Evolutionary conservation across 2,888 invertebrate genomes (phyloP).

Genomic region (Vandiemenella viatica): DNA sequence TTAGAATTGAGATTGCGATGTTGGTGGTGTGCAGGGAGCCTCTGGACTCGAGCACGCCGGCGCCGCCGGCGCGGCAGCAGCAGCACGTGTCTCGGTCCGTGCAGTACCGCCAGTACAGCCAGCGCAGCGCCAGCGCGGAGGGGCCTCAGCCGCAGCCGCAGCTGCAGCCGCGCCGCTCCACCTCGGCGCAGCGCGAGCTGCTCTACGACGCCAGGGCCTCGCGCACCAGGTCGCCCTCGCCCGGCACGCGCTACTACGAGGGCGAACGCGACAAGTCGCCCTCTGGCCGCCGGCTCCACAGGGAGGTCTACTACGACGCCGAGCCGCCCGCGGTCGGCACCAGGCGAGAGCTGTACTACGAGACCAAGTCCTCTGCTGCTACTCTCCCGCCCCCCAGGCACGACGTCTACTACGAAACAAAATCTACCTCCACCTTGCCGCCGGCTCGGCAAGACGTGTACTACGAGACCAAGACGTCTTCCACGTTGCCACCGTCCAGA

Average conservation of each 20-base stretch:
- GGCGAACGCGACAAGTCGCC: conserved; percentile 17
- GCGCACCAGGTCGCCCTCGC: conserved; percentile 11
- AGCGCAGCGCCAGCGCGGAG: neutral
- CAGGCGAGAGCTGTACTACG: conserved; percentile 1
- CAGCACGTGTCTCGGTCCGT: conserved; percentile 12
- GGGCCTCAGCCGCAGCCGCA: conserved; percentile 3
- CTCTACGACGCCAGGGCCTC: conserved; percentile 4
- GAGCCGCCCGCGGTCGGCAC: too few species aligned
- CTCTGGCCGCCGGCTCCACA: conserved; percentile 13
- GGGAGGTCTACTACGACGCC: conserved; percentile 11
- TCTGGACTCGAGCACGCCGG: conserved; percentile 13
- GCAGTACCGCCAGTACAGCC: neutral
- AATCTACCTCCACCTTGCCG: conserved; percentile 5
- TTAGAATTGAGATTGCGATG: too few species aligned
- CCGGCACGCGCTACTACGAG: conserved; percentile 12
- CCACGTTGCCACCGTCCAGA: neutral
- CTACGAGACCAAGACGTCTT: conserved; percentile 1
- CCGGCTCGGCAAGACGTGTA: conserved; percentile 5
- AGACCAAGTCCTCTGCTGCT: neutral
- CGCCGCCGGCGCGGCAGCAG: conserved; percentile 6
- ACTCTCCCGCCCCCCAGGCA: neutral
- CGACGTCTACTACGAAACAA: neutral
- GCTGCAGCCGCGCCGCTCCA: conserved; percentile 11
- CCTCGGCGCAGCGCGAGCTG: conserved; percentile 12
- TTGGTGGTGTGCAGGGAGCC: too few species aligned